These are phyloP conservation scores for Athene noctua DNA, from an alignment of 2,113 vertebrate species.

Conservation along the genomic window DNA sequence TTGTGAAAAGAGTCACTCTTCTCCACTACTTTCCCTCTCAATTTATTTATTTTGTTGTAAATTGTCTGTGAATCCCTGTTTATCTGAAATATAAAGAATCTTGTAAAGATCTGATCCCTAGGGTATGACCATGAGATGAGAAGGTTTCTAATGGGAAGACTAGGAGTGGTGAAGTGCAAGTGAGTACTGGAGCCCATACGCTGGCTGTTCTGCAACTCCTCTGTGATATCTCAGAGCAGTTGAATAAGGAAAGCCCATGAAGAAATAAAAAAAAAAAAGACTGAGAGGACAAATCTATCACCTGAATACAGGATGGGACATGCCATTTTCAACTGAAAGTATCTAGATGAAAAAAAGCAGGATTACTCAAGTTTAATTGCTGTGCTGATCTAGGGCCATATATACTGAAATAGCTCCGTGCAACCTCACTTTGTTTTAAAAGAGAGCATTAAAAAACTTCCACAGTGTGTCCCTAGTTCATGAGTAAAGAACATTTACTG, in stretches of 20 bases:
- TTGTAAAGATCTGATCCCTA: background rate
- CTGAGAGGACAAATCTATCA: background rate
- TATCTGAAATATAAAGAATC: background rate
- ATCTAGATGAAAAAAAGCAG: background rate
- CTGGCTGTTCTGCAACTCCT: background rate
- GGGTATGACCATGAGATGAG: background rate
- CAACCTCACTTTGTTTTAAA: background rate
- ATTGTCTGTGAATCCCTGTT: background rate
- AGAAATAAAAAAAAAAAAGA: background rate
- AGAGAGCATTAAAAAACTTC: background rate
- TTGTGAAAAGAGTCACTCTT: background rate
- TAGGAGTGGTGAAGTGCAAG: background rate
- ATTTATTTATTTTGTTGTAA: background rate
- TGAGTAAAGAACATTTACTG: background rate
- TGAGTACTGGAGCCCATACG: background rate
- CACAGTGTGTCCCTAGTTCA: background rate
- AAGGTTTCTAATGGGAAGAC: background rate
- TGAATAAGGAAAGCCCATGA: background rate
- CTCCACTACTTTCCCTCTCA: background rate
- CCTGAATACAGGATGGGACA: background rate
- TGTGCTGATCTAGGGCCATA: background rate
- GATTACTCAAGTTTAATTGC: background rate
- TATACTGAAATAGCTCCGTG: background rate
- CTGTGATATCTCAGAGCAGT: background rate
- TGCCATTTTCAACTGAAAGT: background rate